Conservation (phyloP, 2,113 vertebrate genomes). For the Corynorhinus townsendii region DNA sequence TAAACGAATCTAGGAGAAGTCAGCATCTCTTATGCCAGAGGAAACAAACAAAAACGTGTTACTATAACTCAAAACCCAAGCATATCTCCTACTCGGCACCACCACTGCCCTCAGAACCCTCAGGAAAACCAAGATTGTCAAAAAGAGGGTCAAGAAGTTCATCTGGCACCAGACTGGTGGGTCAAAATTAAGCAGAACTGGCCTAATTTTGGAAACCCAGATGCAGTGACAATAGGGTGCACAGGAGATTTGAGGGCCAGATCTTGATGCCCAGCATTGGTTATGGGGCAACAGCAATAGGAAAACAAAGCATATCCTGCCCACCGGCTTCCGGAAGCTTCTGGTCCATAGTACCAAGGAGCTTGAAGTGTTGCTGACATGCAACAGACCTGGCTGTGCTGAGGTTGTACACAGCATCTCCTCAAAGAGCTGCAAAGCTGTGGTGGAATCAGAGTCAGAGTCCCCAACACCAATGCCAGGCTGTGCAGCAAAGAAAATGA, state of each 20-base stretch:
- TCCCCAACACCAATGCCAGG: neutral
- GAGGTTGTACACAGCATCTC: neutral
- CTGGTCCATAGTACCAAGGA: neutral
- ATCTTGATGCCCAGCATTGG: neutral
- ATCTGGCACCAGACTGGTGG: neutral
- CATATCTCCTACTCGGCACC: neutral
- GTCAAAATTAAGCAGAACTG: neutral
- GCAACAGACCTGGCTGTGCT: neutral
- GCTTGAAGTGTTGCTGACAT: neutral
- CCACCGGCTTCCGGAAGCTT: neutral
- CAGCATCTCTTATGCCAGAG: neutral
- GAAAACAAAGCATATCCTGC: neutral
- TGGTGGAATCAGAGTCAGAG: neutral
- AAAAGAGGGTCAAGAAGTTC: neutral
- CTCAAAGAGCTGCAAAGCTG: neutral
- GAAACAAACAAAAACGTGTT: neutral
- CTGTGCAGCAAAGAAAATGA: neutral
- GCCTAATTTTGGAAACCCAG: neutral
- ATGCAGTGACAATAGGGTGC: neutral
- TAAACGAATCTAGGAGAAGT: neutral
- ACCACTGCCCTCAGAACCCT: neutral
- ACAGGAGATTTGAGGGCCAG: neutral
- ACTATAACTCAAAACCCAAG: neutral
- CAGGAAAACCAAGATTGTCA: neutral
- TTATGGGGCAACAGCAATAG: neutral